A percentile compares a stretch with the other conserved stretches of the same genome.
Evolutionary conservation across 1,140 invertebrate species (phyloP).

Genomic region (Lethrus apterus): DNA sequence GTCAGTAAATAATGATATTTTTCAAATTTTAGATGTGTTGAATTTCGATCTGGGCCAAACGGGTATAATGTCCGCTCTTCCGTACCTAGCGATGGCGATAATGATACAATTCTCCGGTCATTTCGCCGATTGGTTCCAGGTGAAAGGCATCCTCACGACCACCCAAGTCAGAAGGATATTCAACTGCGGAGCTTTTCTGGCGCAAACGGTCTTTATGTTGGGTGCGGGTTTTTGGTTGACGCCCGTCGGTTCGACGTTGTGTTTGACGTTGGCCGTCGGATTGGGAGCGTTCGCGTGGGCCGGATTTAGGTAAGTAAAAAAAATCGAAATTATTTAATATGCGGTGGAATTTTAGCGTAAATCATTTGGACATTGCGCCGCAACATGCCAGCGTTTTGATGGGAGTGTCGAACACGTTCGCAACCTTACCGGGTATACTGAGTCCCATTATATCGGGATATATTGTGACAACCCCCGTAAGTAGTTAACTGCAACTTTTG

Average conservation of each 20-base stretch:
- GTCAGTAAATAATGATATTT: not conserved
- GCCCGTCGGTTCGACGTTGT: slow-evolving; percentile 59
- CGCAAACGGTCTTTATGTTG: slow-evolving; percentile 80
- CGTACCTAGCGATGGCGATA: slow-evolving; percentile 79
- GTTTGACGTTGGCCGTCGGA: slow-evolving; percentile 77
- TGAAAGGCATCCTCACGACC: slow-evolving; percentile 55
- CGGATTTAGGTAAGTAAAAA: slow-evolving; percentile 61
- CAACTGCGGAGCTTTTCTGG: slow-evolving; percentile 70
- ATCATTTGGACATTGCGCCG: slow-evolving; percentile 81
- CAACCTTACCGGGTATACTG: slow-evolving; percentile 80
- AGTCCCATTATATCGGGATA: slow-evolving; percentile 72
- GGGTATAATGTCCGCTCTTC: slow-evolving; percentile 74
- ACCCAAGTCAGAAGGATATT: slow-evolving; percentile 68
- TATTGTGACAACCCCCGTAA: slow-evolving; percentile 65
- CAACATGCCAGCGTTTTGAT: slow-evolving; percentile 74
- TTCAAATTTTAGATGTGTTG: slow-evolving; percentile 54
- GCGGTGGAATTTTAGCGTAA: no score
- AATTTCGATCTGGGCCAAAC: slow-evolving; percentile 65
- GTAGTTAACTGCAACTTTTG: slow-evolving; percentile 10
- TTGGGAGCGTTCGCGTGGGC: slow-evolving; percentile 84
- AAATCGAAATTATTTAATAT: slow-evolving; percentile 33
- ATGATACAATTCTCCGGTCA: slow-evolving; percentile 71
- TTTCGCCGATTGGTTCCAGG: slow-evolving; percentile 68
- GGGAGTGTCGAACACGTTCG: slow-evolving; percentile 83
- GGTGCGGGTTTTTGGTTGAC: slow-evolving; percentile 61